Conservation (phyloP, 2,797 vertebrate species). For the Intellagama lesueurii region DNA sequence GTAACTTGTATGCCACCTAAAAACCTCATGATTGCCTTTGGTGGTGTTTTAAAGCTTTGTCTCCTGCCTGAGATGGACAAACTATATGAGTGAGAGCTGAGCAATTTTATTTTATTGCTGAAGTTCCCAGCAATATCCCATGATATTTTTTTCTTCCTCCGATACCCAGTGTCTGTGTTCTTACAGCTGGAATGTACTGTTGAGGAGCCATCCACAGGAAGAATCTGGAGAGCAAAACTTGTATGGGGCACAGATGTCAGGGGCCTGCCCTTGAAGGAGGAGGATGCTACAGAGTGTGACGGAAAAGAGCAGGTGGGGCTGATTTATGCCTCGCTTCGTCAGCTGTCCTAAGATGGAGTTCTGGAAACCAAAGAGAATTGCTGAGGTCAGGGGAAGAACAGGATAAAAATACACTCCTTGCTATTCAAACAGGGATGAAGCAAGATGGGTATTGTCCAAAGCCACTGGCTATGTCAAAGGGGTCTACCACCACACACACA, state of each 20-base stretch:
- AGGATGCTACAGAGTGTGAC: background rate
- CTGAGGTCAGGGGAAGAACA: conserved; percentile 33
- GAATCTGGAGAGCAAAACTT: background rate
- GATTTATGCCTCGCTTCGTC: background rate
- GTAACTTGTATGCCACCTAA: background rate
- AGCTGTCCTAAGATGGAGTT: conserved; percentile 25
- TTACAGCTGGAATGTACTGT: background rate
- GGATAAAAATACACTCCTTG: conserved; percentile 37
- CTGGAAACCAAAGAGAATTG: conserved; percentile 20
- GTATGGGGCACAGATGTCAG: background rate
- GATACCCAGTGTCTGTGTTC: background rate
- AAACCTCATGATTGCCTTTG: background rate
- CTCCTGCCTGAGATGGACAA: background rate
- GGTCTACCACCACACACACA: background rate
- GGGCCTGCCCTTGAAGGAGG: background rate
- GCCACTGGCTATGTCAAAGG: background rate
- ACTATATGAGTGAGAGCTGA: background rate
- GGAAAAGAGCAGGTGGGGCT: conserved; percentile 38
- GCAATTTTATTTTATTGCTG: background rate
- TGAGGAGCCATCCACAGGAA: background rate
- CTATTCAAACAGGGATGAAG: conserved; percentile 15
- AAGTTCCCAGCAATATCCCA: background rate
- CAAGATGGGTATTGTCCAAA: conserved; percentile 25
- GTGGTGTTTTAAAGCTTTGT: background rate
- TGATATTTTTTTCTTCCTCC: too few species aligned